phyloP scores from a whole-genome alignment of 1,140 invertebrate species.

The Pinna nobilis region DNA sequence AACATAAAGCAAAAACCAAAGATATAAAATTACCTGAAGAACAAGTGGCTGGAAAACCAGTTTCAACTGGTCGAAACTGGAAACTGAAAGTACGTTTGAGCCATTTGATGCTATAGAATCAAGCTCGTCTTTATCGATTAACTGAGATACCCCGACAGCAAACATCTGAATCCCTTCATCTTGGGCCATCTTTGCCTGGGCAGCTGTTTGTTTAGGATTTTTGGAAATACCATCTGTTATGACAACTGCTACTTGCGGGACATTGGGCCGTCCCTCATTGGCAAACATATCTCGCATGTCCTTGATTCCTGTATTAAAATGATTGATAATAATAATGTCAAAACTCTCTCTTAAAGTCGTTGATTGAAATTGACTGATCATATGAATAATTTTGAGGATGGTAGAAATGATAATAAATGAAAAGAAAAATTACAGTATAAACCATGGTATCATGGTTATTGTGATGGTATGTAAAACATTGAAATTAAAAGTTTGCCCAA shows the following conservation, averaged over 20 bases:
- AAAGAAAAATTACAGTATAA: too few relatives aligned
- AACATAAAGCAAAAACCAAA: not conserved
- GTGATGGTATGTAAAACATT: too few relatives aligned
- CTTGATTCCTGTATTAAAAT: conserved; percentile 25
- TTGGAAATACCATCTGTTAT: conserved; percentile 53
- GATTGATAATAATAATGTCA: not conserved
- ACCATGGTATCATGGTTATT: too few relatives aligned
- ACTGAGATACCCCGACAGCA: conserved; percentile 45
- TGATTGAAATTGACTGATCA: too few relatives aligned
- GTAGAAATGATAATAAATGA: too few relatives aligned
- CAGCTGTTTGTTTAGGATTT: conserved; percentile 28
- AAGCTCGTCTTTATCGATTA: conserved; percentile 39
- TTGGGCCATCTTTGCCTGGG: conserved; percentile 29
- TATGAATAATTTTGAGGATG: too few relatives aligned
- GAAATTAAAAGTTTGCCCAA: too few relatives aligned
- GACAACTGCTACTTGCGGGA: conserved; percentile 45
- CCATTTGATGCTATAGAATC: conserved; percentile 37
- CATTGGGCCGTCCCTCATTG: conserved; percentile 28
- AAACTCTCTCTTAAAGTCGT: too few relatives aligned
- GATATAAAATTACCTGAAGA: not conserved
- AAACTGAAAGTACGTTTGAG: conserved; percentile 36
- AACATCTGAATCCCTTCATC: conserved; percentile 38
- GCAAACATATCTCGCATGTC: conserved; percentile 35
- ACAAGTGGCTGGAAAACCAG: conserved; percentile 28
- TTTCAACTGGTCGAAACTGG: conserved; percentile 41